Evolutionary conservation across 1,140 invertebrate species (phyloP), one percentile per base, ranked within the genome.

Genomic region (Trachymyrmex septentrionalis): DNA sequence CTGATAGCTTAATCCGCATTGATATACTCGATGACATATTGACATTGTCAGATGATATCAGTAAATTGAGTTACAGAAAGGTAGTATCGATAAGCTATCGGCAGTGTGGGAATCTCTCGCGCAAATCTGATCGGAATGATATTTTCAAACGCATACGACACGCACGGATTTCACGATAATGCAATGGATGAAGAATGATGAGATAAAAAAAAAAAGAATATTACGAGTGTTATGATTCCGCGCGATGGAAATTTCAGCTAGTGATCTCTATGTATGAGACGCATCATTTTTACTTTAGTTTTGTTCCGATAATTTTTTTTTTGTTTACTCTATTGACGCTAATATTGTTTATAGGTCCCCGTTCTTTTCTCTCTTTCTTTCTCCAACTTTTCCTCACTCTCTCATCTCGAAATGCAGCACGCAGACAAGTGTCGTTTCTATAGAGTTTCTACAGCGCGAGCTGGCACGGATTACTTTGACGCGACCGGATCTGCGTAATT

Each of bases 401-500:
- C n/a, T 48, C 19, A 30, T 53, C 55, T 16, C 27, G 53, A 73
- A 34, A 84, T 24, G 55, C 24, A 44, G 57, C 21, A n/a, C 64
- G 48, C 64, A 27, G 21, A 24, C 77, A 21, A 55, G n/a, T 66
- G 19, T 80, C 63, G 53, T 66, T 55, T 69, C 30, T 75, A 53
- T 44, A 34, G 27, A 48, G 38, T 24, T 50, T 69, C 61, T n/a
- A 27, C 75, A 21, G 64, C 48, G 50, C 77, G 63, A 81, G 30
- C 53, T 53, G 44, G 77, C 48, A 71, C 55, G 69, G 38, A 84
- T 84, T 75, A 75, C 77, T 84, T 75, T 21, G 80, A 75, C 69
- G 38, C 69, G 69, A 75, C 80, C 80, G 80, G 80, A 84, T 75
- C 80, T 84, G 69, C 57, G 69, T 84, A 84, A 84, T 84, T 84